These are phyloP conservation scores for Anneissia japonica DNA, from an alignment of 35 echinoderm and acorn worm genomes.

Conservation along the genomic window DNA sequence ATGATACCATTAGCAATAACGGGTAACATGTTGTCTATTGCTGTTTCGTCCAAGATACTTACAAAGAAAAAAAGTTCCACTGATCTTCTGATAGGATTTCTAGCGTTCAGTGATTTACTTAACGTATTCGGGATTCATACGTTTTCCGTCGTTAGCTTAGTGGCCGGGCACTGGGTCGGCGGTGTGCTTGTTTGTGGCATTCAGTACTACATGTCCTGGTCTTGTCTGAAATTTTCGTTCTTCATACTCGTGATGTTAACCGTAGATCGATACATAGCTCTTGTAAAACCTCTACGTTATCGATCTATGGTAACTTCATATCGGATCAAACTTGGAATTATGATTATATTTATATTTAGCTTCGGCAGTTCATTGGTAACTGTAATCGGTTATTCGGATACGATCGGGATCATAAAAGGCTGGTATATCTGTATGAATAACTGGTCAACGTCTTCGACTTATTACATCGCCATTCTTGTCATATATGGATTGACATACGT, in stretches of 20 bases:
- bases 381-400: conserved; percentile 24
- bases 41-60: conserved; percentile 37
- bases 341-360: conserved; percentile 28
- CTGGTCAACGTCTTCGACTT: conserved; percentile 15
- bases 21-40: conserved; percentile 47
- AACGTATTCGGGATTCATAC: conserved; percentile 34
- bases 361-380: conserved; percentile 45
- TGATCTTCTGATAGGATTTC: conserved; percentile 32
- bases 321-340: not conserved
- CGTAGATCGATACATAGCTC: conserved; percentile 51
- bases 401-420: conserved; percentile 17
- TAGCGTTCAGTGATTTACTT: conserved; percentile 43
- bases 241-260: conserved; percentile 45
- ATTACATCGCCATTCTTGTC: conserved; percentile 31
- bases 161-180: conserved; percentile 23
- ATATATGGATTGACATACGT: conserved; percentile 43
- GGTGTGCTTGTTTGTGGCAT: conserved; percentile 13
- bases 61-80: conserved; percentile 13
- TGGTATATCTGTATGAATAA: conserved; percentile 61
- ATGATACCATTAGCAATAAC: conserved; percentile 15
- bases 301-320: conserved; percentile 4
- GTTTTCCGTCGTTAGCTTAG: conserved; percentile 17
- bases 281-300: conserved; percentile 45
- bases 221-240: conserved; percentile 57
- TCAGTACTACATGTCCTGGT: conserved; percentile 61